A percentile compares a stretch with the other conserved stretches of the same genome.
Evolutionary conservation across 1,140 invertebrate genomes (phyloP).

Genomic region (Drosophila bocqueti): DNA sequence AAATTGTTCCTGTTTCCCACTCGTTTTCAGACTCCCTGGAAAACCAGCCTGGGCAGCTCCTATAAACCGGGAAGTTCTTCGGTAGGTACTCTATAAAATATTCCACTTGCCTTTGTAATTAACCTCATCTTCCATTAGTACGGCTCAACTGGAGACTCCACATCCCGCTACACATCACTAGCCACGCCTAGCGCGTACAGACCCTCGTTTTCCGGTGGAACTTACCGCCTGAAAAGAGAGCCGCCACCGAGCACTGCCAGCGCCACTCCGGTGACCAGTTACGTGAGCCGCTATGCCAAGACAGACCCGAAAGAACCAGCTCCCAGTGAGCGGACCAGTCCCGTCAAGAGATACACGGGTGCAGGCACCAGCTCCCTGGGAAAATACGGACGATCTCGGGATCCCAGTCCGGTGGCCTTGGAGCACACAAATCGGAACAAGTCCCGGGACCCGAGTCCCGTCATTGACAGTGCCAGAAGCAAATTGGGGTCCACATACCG

Average conservation of each 20-base stretch:
- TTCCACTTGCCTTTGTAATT: neutral
- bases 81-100: slow-evolving; percentile 31
- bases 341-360: slow-evolving; percentile 70
- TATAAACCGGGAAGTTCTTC: slow-evolving; percentile 70
- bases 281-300: slow-evolving; percentile 77
- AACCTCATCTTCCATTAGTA: slow-evolving; percentile 49
- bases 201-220: slow-evolving; percentile 82
- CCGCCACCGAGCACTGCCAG: slow-evolving; percentile 38
- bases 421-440: slow-evolving; percentile 77
- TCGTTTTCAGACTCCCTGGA: slow-evolving; percentile 71
- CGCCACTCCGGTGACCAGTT: slow-evolving; percentile 42
- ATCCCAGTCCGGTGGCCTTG: slow-evolving; percentile 79
- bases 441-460: slow-evolving; percentile 77
- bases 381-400: slow-evolving; percentile 75
- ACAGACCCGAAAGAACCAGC: slow-evolving; percentile 54
- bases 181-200: slow-evolving; percentile 76
- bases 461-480: slow-evolving; percentile 50
- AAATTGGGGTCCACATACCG: slow-evolving; percentile 63
- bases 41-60: slow-evolving; percentile 66
- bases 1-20: neutral
- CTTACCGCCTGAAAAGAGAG: slow-evolving; percentile 79
- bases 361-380: slow-evolving; percentile 57
- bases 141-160: slow-evolving; percentile 62
- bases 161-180: slow-evolving; percentile 70
- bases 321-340: slow-evolving; percentile 56